Evolutionary conservation across 2,888 invertebrate species (phyloP).

Genomic region (Heliconius hortense): DNA sequence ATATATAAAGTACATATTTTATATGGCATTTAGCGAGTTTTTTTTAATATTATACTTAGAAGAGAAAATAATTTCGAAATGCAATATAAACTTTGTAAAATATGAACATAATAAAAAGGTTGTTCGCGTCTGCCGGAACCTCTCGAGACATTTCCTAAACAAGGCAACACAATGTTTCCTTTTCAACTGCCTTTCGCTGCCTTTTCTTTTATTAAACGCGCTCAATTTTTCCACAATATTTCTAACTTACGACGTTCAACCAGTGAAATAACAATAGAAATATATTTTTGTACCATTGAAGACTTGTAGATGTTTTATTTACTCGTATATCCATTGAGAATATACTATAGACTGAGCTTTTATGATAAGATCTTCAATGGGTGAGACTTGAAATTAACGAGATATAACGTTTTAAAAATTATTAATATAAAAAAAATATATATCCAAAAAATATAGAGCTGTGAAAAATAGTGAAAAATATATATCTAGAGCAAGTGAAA

Average conservation of each 20-base stretch:
- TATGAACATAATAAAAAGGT: conserved; percentile 17
- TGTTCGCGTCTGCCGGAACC: conserved; percentile 25
- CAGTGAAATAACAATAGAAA: conserved; percentile 11
- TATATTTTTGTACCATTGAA: conserved; percentile 10
- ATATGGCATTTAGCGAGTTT: background rate
- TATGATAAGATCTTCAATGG: background rate
- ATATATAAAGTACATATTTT: background rate
- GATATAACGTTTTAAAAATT: background rate
- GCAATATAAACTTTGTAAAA: conserved; percentile 15
- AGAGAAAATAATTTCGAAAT: conserved; percentile 2
- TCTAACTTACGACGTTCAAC: conserved; percentile 13
- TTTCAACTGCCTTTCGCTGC: conserved; percentile 24
- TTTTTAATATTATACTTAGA: background rate
- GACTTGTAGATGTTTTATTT: background rate
- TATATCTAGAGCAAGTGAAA: too few species aligned
- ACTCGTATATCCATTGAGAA: background rate
- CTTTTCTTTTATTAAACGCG: conserved; percentile 25
- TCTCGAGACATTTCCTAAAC: conserved; percentile 27
- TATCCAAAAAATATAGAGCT: too few species aligned
- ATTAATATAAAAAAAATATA: too few species aligned
- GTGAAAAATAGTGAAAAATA: too few species aligned
- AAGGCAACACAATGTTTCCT: conserved; percentile 22
- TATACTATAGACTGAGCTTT: background rate
- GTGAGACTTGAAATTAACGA: background rate
- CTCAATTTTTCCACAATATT: conserved; percentile 16